phyloP scores from a whole-genome alignment of 2,797 vertebrate species.

The Simalia tracyae region DNA sequence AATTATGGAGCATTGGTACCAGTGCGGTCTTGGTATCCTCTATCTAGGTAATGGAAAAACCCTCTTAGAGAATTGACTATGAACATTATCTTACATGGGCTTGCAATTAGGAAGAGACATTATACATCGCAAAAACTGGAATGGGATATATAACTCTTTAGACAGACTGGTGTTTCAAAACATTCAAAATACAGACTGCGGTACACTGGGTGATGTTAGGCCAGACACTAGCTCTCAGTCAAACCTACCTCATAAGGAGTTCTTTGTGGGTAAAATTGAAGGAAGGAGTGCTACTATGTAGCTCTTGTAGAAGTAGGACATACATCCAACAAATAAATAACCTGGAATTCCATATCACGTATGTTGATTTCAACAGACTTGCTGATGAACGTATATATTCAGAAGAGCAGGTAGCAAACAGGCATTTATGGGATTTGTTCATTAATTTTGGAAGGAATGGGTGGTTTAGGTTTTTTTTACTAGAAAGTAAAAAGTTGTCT shows the following conservation, averaged over 20 bases:
- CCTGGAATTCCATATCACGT: neutral
- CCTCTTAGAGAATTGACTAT: conserved; percentile 4
- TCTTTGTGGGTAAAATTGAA: neutral
- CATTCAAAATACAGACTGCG: neutral
- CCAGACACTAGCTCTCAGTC: neutral
- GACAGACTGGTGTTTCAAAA: neutral
- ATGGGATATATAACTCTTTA: neutral
- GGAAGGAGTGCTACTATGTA: neutral
- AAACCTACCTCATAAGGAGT: neutral
- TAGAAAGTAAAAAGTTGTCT: neutral
- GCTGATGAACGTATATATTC: neutral
- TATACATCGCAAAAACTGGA: neutral
- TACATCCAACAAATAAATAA: neutral
- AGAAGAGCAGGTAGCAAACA: neutral
- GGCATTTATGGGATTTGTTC: neutral
- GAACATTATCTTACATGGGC: neutral
- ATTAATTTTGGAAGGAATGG: neutral
- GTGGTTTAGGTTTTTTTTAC: neutral
- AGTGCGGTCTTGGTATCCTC: neutral
- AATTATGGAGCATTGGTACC: neutral
- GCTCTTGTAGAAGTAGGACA: neutral
- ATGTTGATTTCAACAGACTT: neutral
- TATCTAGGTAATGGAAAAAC: neutral
- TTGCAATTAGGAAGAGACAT: conserved; percentile 40
- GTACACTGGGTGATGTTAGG: neutral